Conservation (phyloP, 2,113 vertebrate genomes). For the Nestor notabilis region DNA sequence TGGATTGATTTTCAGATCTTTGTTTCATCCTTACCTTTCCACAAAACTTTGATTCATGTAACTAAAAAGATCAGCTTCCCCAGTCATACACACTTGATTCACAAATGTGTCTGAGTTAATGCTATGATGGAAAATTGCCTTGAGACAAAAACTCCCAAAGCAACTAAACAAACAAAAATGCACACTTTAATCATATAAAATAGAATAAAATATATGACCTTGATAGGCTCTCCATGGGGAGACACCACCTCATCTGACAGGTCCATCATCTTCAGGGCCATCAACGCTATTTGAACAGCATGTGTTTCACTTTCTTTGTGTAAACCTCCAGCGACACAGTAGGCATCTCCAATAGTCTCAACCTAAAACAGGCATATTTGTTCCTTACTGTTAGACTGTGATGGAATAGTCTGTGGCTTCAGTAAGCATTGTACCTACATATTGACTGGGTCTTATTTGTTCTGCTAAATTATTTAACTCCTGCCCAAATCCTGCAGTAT, state of each 20-base stretch:
- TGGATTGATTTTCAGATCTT: neutral
- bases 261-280: constrained; percentile 99
- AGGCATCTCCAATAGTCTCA: constrained; percentile 97
- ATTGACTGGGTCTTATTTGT: neutral
- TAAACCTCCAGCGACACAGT: constrained; percentile 94
- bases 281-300: constrained; percentile 91
- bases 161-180: neutral
- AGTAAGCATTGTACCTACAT: neutral
- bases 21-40: neutral
- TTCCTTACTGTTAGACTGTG: neutral
- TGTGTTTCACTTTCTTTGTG: constrained; percentile 94
- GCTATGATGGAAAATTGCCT: neutral
- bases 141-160: neutral
- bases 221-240: constrained; percentile 93
- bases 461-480: neutral
- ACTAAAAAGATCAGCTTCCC: neutral
- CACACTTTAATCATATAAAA: neutral
- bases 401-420: neutral
- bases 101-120: neutral
- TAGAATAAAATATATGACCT: constrained; percentile 76
- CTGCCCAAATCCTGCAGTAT: neutral
- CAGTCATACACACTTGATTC: neutral
- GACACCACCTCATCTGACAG: constrained; percentile 92
- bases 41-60: neutral
- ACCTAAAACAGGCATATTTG: constrained; percentile 79